These are phyloP conservation scores for Tipula vernalis DNA, from an alignment of 2,888 invertebrate species.

Conservation along the genomic window DNA sequence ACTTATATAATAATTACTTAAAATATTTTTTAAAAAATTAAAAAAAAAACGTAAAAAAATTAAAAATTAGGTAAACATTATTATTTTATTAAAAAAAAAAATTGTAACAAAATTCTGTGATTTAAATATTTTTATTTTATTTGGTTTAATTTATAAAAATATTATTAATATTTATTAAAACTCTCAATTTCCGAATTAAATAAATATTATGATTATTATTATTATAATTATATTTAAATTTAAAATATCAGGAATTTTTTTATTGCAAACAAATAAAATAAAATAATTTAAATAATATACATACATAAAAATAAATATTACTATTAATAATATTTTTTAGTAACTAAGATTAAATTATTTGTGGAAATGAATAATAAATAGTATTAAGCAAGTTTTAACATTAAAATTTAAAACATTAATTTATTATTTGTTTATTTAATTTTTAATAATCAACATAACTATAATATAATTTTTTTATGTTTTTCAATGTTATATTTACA, in stretches of 20 bases:
- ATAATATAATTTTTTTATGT: neutral
- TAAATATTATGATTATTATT: neutral
- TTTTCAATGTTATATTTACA: neutral
- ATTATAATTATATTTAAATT: neutral
- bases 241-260: neutral
- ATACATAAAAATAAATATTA: neutral
- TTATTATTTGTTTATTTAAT: neutral
- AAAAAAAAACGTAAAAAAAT: neutral
- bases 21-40: neutral
- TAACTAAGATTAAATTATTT: neutral
- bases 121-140: neutral
- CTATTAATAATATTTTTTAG: neutral
- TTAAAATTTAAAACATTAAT: neutral
- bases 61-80: neutral
- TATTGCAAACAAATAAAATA: neutral
- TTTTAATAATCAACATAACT: neutral
- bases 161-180: neutral
- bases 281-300: neutral
- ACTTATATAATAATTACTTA: neutral
- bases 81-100: neutral
- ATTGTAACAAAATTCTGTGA: neutral
- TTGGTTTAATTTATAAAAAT: neutral
- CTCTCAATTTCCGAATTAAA: constrained; percentile 4
- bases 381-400: neutral
- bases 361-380: neutral